These are phyloP conservation scores for Chroicocephalus ridibundus DNA, from an alignment of 2,113 vertebrate species.

Conservation along the genomic window DNA sequence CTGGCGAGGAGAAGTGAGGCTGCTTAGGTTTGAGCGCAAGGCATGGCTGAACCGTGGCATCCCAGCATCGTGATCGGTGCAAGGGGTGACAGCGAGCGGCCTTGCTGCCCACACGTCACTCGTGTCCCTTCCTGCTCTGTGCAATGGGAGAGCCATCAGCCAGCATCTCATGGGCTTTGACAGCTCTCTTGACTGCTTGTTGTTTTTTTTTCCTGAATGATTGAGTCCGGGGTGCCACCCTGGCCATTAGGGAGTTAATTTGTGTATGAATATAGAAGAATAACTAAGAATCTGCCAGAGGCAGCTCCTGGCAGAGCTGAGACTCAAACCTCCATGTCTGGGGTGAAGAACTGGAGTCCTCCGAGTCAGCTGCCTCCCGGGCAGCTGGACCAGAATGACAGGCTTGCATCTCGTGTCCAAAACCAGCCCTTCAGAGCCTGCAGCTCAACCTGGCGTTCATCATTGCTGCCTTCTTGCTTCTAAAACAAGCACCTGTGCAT, in stretches of 20 bases:
- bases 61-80: accelerated
- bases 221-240: accelerated
- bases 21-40: background rate
- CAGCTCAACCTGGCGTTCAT: accelerated
- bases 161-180: background rate
- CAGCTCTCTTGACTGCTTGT: background rate
- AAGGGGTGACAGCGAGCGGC: background rate
- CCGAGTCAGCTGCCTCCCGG: background rate
- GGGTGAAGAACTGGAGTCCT: background rate
- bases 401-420: accelerated
- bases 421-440: background rate
- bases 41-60: background rate
- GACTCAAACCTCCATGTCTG: background rate
- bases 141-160: background rate
- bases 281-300: background rate
- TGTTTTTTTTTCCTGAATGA: background rate
- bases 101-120: background rate
- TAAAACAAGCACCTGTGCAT: background rate
- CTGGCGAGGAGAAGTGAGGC: background rate
- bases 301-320: background rate
- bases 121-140: background rate
- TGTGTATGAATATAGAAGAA: background rate
- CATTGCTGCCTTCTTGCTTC: background rate
- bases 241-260: background rate
- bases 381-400: background rate